phyloP scores from a whole-genome alignment of 2,888 invertebrate species.

The Pachydiplax longipennis region DNA sequence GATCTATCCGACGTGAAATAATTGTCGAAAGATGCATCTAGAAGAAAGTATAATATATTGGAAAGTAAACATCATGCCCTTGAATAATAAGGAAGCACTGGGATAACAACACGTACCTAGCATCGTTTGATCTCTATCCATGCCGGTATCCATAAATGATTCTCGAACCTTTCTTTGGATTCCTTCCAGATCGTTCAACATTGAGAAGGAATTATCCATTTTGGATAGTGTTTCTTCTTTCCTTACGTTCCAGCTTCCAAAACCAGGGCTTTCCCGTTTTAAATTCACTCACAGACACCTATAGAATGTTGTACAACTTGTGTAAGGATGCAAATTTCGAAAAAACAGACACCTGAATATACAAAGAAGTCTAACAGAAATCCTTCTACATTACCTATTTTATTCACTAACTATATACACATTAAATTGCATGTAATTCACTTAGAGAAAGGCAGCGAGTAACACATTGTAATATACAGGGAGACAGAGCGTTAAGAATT shows the following conservation, averaged over 20 bases:
- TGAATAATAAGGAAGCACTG: neutral
- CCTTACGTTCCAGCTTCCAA: neutral
- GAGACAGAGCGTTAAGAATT: too few species aligned
- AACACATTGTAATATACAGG: too few species aligned
- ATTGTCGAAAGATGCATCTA: conserved; percentile 3
- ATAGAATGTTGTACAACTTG: neutral
- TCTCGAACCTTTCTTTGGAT: neutral
- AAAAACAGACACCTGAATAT: too few species aligned
- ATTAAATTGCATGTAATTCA: too few species aligned
- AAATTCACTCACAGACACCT: neutral
- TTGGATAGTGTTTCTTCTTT: neutral
- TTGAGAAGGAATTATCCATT: neutral
- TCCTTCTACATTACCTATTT: too few species aligned
- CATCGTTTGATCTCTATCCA: neutral
- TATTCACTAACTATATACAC: too few species aligned
- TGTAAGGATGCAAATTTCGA: too few species aligned
- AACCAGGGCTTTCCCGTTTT: neutral
- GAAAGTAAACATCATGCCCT: neutral
- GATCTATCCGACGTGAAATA: neutral
- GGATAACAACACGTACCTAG: neutral
- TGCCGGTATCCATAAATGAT: neutral
- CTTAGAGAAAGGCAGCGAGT: too few species aligned
- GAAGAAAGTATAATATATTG: neutral
- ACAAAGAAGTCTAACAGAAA: too few species aligned
- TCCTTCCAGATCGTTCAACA: neutral